Evolutionary conservation across 1,140 invertebrate species (phyloP), one percentile per base, ranked within the genome.

Genomic region (Ostrea edulis): DNA sequence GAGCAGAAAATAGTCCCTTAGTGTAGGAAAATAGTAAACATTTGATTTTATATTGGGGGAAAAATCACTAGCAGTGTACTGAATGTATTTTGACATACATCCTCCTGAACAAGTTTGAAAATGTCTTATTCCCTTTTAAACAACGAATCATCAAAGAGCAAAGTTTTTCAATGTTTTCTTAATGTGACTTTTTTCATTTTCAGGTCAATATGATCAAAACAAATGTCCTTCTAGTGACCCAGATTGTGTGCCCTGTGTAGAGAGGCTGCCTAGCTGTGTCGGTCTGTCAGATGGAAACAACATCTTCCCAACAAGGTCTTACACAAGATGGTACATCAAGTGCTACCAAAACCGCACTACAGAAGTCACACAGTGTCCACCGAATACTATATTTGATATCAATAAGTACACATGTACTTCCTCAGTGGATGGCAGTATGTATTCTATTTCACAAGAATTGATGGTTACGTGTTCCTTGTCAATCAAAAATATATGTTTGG

Each of bases 201-300:
- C 86, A 93, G 92, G 92, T 90, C 90, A 93, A 81, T 92, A 93
- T 83, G 84, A 86, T 0, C 89, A 89, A 44, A 89, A 89, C 55
- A 65, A 82, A 12, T 89, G 89, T 58, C 55, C 62, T 51, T 55
- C 83, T 2, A 51, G 7, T 68, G 88, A 87, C 62, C 55, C 55
- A 0, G 58, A 51, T 8, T 93, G 92, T 65, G 83, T 87, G 2
- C 89, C 89, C 3, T 93, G 92, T 89, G 53, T 85, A 35, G 86
- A 91, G 22, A 51, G 92, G 14, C 90, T 93, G 71, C 92, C 92
- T 20, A 90, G 89, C 20, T 93, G 92, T 90, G 87, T 88, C 17
- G 92, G 91, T 7, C 87, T 87, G 62, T 84, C 89, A 5, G 90
- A 92, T 58, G 91, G 90, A 14, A 86, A 90, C 52, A 90, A 92